These are phyloP conservation scores for Leptopilina boulardi DNA, from an alignment of 1,140 invertebrate genomes.

Conservation along the genomic window DNA sequence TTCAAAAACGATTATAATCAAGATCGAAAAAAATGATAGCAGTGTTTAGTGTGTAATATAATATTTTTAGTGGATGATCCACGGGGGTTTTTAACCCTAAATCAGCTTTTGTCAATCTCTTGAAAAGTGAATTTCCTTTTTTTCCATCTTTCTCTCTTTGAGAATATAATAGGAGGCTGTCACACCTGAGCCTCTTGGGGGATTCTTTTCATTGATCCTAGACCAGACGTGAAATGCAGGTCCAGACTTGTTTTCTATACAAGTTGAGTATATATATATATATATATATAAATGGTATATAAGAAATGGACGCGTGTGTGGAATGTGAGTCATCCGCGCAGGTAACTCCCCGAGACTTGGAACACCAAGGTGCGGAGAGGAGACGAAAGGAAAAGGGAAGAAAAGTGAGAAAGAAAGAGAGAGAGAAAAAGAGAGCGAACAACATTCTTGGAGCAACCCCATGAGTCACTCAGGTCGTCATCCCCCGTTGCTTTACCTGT, in stretches of 20 bases:
- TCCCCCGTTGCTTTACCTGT: slow-evolving; percentile 62
- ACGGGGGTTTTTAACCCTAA: slow-evolving; percentile 2
- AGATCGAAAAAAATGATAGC: background rate
- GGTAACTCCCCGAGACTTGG: slow-evolving; percentile 6
- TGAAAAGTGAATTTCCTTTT: background rate
- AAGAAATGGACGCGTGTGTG: slow-evolving; percentile 10
- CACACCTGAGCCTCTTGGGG: background rate
- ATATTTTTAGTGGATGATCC: slow-evolving; percentile 11
- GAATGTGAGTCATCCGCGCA: slow-evolving; percentile 26
- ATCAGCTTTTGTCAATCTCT: slow-evolving; percentile 6
- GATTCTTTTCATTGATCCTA: slow-evolving; percentile 10
- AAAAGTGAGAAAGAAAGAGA: background rate
- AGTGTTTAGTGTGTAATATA: background rate
- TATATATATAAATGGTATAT: too few species aligned
- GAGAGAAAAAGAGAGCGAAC: slow-evolving; percentile 42
- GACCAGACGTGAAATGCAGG: slow-evolving; percentile 18
- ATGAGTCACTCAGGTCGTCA: slow-evolving; percentile 63
- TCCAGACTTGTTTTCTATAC: background rate
- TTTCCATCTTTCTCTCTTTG: background rate
- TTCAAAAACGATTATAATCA: background rate
- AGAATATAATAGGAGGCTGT: background rate
- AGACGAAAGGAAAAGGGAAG: background rate
- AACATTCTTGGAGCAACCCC: slow-evolving; percentile 65
- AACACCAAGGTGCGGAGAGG: background rate
- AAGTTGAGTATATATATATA: too few species aligned